Base-by-base conservation (phyloP, 2,113 vertebrate genomes). In the Cricetomys ansorgei region DNA sequence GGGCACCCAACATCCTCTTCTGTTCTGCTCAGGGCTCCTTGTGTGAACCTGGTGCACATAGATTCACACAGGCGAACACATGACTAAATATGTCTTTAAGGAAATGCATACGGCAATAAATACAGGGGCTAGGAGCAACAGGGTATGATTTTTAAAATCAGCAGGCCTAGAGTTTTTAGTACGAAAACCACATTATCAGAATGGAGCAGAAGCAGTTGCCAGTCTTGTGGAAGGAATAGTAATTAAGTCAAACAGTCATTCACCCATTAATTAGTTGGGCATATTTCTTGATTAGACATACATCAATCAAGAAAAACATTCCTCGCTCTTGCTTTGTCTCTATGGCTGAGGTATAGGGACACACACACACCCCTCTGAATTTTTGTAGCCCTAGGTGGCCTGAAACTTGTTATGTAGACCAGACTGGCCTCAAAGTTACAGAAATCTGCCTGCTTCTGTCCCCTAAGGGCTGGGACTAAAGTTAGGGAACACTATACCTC, bases 161-260 rank as follows among this genome's bases (percentile, higher is more conserved):
- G 3, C 4, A 3, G 19, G 19, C 10, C 64, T 65, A 77, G 37
- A 59, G 70, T 88, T 95, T 94, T 72, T 37, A 55, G 55, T 40
- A 73, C 64, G 69, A 37, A 94, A 94, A 96, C 53, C 9, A 67
- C 76, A 53, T 37, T 21, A 94, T 79, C 57, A 70, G 40, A 69
- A 72, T 48, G 75, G 5, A 79, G 31, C n/a, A 85, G 15, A 31
- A 91, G 64, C 86, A 31, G 31, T n/a, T 64, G 31, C 69, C 48
- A 67, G 29, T 40, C 29, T 1, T 16, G 53, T 23, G 70, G 43
- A 96, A 77, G 48, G 88, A 57, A 95, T 2, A 45, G 5, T 40
- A 93, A 53, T 50, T 50, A 25, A 86, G 40, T 45, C 34, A 67
- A 77, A 67, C 45, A 92, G 17, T 17, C 53, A 34, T 45, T 83